Evolutionary conservation across 2,113 vertebrate genomes (phyloP), one percentile per base, ranked within the genome.

Genomic region (Chaetodon auriga): DNA sequence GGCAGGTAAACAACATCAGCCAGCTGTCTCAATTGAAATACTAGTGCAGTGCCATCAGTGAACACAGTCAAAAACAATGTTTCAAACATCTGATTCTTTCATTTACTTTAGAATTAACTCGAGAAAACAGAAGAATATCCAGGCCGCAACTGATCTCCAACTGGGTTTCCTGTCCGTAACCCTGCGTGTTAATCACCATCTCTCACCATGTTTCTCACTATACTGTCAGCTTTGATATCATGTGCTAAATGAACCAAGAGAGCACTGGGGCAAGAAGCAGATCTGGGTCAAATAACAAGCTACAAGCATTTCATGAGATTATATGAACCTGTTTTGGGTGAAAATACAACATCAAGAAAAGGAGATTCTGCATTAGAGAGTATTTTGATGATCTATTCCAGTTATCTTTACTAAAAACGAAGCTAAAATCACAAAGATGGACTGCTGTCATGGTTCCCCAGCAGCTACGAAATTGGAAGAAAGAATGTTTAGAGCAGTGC

Each of bases 161-260:
- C 66, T 58, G 71, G 53, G n/a, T 48, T 68, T 73, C n/a, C 55
- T 60, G 1, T 54, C 46, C 46, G 30, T 54, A 63, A 74, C 61
- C 41, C 69, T 49, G 48, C 36, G 65, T 43, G n/a, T 51, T 84
- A 77, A 81, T 75, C 54, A 75, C 10, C 1, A 10, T 63, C 70
- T 48, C 68, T 74, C 80, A 35, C 51, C 25, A 53, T 54, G 75
- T 69, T 61, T 54, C 71, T 78, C 57, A 46, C 49, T 16, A 43
- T 48, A 54, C 48, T 43, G 74, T 78, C 61, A 68, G 76, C 73
- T 79, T 61, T 65, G 13, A 83, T 77, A 15, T 84, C 35, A 60
- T 30, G 57, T 16, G 77, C 23, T 43, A 80, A 72, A 0, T 54
- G 63, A 78, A 49, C 43, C 68, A 76, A 3, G 6, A 54, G 43